Evolutionary conservation across 2,888 invertebrate species (phyloP), one percentile per base, ranked within the genome.

Genomic region (Drosophila helvetica): DNA sequence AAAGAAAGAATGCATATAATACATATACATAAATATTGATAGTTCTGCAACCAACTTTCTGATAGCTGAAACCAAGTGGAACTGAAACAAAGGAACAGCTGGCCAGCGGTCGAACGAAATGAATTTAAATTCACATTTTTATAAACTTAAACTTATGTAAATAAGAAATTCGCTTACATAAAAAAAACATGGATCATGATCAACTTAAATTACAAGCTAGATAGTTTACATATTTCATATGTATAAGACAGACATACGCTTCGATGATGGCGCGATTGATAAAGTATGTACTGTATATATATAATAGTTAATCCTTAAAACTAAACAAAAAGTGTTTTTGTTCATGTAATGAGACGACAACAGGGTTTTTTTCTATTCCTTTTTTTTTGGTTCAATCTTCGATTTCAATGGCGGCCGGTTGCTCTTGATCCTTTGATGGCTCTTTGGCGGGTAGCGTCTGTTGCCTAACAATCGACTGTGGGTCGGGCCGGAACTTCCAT

Each of bases 401-500:
- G 61, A 88, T 88, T 45, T 89, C 57, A 55, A 88, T 88, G 47
- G 89, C 73, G 22, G 79, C 27, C 50, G 60, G 50, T 9, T 55
- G 46, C 45, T 22, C 42, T 8, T 54, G 53, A 15, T 42, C 59
- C n/a, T 61, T 47, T 10, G 50, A 46, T 55, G 50, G 25, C 12
- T 42, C 45, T 38, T 61, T 66, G 15, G 58, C 19, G 48, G 53
- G n/a, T 22, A 45, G 47, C 33, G 33, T 48, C 27, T 46, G 27
- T 27, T 8, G 56, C 9, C 48, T 38, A 17, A 48, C 38, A 30
- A 50, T n/a, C n/a, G 52, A 3, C 8, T 38, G 46, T 52, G 57
- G 52, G 10, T 73, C 73, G 1, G 65, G 63, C 22, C 75, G 6
- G 59, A 90, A 90, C 45, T 74, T 79, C 90, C 90, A 90, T 1